Evolutionary conservation across 2,113 vertebrate species (phyloP), one percentile per base, ranked within the genome.

Genomic region (Mionectes macconnelli): DNA sequence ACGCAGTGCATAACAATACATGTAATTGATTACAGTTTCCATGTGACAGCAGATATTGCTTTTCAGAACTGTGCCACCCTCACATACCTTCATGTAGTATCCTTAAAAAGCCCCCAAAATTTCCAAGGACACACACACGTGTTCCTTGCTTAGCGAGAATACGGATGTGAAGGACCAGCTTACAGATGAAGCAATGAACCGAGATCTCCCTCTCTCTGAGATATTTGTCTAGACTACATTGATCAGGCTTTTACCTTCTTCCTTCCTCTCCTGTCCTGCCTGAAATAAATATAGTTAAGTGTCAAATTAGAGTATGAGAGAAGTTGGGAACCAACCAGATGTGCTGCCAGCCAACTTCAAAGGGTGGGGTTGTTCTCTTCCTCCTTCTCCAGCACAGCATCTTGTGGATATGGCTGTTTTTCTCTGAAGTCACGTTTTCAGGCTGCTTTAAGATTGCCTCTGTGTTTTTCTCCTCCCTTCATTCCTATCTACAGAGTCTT

Each of bases 361-460:
- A 96, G 88, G 30, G 37, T 27, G 80, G 81, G 30, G 22, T 23
- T 10, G 33, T 1, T 72, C 35, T 84, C 44, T 49, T 27, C 11
- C n/a, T 47, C 12, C 52, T 85, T 42, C 75, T 75, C 40, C 80
- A 73, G 28, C 17, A 18, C 59, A 76, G 70, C 68, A 68, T 68
- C 50, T 87, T 88, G 56, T 86, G 87, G 79, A 73, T 95, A 18
- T 35, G 49, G 66, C 75, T 85, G 87, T 78, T 91, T 62, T 90
- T 77, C 77, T 68, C 96, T 85, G 85, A 94, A 96, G 84, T 95
- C 57, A 44, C 24, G 24, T 78, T 95, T 95, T 91, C 78, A 55
- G 63, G 50, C 60, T 87, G 35, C 53, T 69, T 74, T 83, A 39
- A 72, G 80, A 74, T 7, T 74, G 19, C 28, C 20, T 84, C 81